Evolutionary conservation across 2,797 vertebrate genomes (phyloP).

Genomic region (Staurois parvus): DNA sequence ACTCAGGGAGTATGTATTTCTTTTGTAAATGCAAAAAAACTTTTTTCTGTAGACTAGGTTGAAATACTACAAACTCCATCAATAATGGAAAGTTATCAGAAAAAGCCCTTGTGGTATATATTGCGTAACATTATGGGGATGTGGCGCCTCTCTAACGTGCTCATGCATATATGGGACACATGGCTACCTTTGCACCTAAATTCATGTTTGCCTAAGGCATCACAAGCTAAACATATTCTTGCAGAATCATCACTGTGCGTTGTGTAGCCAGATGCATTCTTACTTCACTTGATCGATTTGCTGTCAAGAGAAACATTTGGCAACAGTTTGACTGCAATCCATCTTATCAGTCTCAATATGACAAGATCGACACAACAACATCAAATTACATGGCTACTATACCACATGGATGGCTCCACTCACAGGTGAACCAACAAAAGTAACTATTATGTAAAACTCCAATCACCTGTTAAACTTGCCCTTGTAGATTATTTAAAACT

Average conservation of each 20-base stretch:
- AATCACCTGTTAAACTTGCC: neutral
- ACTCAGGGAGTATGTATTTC: too few relatives aligned
- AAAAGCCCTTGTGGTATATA: neutral
- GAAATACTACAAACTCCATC: neutral
- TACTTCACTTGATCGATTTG: neutral
- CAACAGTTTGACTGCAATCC: neutral
- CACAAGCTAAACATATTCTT: neutral
- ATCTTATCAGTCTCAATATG: neutral
- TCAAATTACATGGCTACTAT: neutral
- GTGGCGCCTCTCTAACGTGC: neutral
- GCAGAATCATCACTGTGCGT: neutral
- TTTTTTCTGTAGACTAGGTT: too few relatives aligned
- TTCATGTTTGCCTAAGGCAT: neutral
- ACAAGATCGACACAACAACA: neutral
- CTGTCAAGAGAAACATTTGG: constrained; percentile 3
- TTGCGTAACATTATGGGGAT: neutral
- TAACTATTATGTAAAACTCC: neutral
- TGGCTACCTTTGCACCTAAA: neutral
- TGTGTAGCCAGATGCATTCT: neutral
- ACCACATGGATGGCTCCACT: neutral
- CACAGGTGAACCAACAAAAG: neutral
- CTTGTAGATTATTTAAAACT: neutral
- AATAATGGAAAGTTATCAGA: neutral
- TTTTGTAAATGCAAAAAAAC: too few relatives aligned
- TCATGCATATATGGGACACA: neutral